A percentile compares a stretch with the other conserved stretches of the same genome.
These are phyloP conservation scores for Chondrosia reniformis DNA, from an alignment of 37 sponge, comb jelly and placozoan species.

Conservation along the genomic window DNA sequence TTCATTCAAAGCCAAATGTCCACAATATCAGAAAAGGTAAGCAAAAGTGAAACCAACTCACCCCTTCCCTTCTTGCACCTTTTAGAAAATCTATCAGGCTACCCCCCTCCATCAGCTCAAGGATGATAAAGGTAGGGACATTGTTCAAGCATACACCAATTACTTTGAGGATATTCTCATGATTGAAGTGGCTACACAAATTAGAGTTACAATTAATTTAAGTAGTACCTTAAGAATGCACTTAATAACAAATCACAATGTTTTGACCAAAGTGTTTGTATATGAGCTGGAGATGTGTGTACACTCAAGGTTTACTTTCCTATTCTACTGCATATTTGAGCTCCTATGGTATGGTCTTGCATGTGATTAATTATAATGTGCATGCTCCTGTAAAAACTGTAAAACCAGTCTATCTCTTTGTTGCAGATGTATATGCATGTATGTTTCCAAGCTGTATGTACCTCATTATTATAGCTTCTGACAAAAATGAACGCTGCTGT, in stretches of 20 bases:
- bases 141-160: constrained; percentile 78
- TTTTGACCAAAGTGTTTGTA: too few relatives aligned
- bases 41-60: constrained; percentile 8
- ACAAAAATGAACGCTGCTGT: constrained; percentile 62
- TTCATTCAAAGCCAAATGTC: too few relatives aligned
- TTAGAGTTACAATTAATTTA: background rate
- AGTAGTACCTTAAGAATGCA: background rate
- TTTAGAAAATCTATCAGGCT: constrained; percentile 75
- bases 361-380: too few relatives aligned
- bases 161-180: constrained; percentile 68
- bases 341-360: too few relatives aligned
- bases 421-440: background rate
- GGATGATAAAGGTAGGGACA: constrained; percentile 75
- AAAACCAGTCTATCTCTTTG: too few relatives aligned
- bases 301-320: too few relatives aligned
- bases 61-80: constrained; percentile 58
- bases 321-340: too few relatives aligned
- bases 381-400: too few relatives aligned
- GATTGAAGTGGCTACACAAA: constrained; percentile 62
- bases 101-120: constrained; percentile 87
- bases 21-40: too few relatives aligned
- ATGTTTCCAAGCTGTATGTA: constrained; percentile 6
- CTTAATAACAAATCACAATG: background rate
- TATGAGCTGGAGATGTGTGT: too few relatives aligned
- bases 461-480: constrained; percentile 78